Evolutionary conservation across 2,888 invertebrate species (phyloP).

Genomic region (Caenorhabditis japonica): DNA sequence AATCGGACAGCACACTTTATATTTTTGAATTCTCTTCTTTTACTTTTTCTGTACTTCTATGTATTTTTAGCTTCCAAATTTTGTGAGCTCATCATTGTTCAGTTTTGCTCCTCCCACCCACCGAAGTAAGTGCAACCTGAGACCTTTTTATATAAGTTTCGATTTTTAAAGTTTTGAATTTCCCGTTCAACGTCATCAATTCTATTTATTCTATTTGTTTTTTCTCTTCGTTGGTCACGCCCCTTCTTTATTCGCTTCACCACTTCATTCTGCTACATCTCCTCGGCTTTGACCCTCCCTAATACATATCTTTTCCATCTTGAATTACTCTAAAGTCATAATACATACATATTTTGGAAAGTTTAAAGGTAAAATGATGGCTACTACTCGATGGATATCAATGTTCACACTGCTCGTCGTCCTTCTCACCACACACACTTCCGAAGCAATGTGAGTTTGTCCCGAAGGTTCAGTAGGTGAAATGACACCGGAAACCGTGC

Average conservation of each 20-base stretch:
- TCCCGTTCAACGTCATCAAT: slow-evolving; percentile 2
- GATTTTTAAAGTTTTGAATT: slow-evolving; percentile 29
- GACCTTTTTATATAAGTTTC: slow-evolving; percentile 23
- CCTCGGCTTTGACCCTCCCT: slow-evolving; percentile 9
- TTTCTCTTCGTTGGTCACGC: slow-evolving; percentile 3
- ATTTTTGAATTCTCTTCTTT: too few relatives aligned
- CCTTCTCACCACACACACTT: slow-evolving; percentile 26
- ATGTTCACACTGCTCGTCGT: slow-evolving; percentile 29
- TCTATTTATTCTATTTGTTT: neutral
- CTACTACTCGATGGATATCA: slow-evolving; percentile 21
- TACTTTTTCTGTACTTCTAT: too few relatives aligned
- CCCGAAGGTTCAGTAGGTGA: slow-evolving; percentile 15
- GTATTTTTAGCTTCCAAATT: slow-evolving; percentile 17
- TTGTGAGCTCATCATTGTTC: slow-evolving; percentile 34
- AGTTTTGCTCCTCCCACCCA: slow-evolving; percentile 22
- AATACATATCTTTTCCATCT: slow-evolving; percentile 1
- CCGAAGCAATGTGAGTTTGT: slow-evolving; percentile 39
- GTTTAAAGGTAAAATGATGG: slow-evolving; percentile 33
- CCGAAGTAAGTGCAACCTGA: slow-evolving; percentile 29
- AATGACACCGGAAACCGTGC: neutral
- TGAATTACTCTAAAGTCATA: too few relatives aligned
- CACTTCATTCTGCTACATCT: slow-evolving; percentile 30
- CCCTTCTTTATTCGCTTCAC: slow-evolving; percentile 1
- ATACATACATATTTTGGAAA: too few relatives aligned
- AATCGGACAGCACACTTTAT: too few relatives aligned